Percentiles rank a stretch among this genome's conserved stretches.
phyloP scores from a whole-genome alignment of 2,888 invertebrate species.

The Drosophila ochracea region DNA sequence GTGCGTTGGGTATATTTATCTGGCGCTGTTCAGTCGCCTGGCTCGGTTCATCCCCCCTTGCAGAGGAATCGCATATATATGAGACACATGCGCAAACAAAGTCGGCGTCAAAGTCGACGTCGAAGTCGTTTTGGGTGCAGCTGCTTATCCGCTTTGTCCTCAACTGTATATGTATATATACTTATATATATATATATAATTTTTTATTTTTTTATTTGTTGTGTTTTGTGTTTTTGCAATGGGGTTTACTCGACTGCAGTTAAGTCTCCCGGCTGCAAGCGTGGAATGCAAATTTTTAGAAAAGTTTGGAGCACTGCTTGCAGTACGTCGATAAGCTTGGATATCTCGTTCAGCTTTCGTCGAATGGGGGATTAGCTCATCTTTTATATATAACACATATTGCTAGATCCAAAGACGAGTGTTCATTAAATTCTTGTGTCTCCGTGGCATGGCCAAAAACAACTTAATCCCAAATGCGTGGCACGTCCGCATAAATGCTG shows the following conservation, averaged over 20 bases:
- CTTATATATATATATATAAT: neutral
- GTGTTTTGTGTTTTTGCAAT: conserved; percentile 6
- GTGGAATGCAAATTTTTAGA: conserved; percentile 57
- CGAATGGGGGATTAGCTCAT: conserved; percentile 31
- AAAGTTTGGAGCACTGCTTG: conserved; percentile 23
- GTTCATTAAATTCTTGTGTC: conserved; percentile 17
- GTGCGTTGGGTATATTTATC: conserved; percentile 28
- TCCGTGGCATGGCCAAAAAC: conserved; percentile 27
- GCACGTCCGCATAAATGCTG: conserved; percentile 78
- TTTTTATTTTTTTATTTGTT: too few species aligned
- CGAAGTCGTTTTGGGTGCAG: conserved; percentile 35
- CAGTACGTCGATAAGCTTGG: conserved; percentile 38
- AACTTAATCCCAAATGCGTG: conserved; percentile 64
- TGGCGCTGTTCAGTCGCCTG: conserved; percentile 6
- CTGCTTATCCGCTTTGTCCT: conserved; percentile 37
- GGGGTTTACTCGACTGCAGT: conserved; percentile 63
- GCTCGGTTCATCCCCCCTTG: conserved; percentile 29
- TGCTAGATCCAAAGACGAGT: conserved; percentile 1
- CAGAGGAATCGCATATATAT: neutral
- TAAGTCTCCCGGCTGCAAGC: conserved; percentile 67
- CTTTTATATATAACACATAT: conserved; percentile 5
- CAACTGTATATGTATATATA: neutral
- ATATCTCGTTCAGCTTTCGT: conserved; percentile 10
- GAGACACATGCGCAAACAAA: conserved; percentile 64
- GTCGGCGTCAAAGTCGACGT: conserved; percentile 9